A percentile compares a stretch with the other conserved stretches of the same genome.
Conservation (phyloP, 1,140 invertebrate genomes). For the Eubasilissa regina region DNA sequence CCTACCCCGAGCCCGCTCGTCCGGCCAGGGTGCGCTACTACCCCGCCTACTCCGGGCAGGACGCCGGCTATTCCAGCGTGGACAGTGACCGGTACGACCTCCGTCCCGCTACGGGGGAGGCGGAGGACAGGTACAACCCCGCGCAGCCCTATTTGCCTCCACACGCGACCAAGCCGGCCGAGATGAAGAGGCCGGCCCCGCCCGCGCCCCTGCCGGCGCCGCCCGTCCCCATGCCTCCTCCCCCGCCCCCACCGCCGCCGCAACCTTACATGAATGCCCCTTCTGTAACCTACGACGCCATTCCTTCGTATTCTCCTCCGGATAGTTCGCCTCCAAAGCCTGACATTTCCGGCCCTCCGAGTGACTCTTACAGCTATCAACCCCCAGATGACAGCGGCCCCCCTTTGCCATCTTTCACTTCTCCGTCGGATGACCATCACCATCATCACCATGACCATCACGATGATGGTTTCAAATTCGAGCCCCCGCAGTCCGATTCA, state of each 20-base stretch:
- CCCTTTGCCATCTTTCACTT: conserved; percentile 60
- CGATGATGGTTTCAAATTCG: conserved; percentile 41
- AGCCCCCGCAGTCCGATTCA: too few species aligned
- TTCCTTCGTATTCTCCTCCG: conserved; percentile 64
- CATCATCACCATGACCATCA: conserved; percentile 67
- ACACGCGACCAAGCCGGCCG: conserved; percentile 58
- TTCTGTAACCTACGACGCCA: conserved; percentile 65
- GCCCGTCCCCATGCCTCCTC: conserved; percentile 65
- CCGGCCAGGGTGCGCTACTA: conserved; percentile 18
- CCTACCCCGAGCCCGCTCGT: neutral
- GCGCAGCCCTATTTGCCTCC: conserved; percentile 69
- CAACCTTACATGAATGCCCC: conserved; percentile 63
- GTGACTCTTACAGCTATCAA: conserved; percentile 50
- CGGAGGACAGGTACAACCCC: conserved; percentile 69
- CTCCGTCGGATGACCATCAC: too few species aligned
- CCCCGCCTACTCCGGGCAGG: conserved; percentile 28
- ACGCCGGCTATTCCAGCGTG: conserved; percentile 24
- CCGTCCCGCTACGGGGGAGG: conserved; percentile 61
- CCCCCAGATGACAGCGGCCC: conserved; percentile 42
- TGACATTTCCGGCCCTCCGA: conserved; percentile 18
- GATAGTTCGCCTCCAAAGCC: conserved; percentile 33
- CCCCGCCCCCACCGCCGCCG: conserved; percentile 62
- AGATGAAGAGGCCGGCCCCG: too few species aligned
- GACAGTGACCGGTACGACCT: conserved; percentile 41
- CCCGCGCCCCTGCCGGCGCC: conserved; percentile 64